Evolutionary conservation across 2,888 invertebrate genomes (phyloP), one percentile per base, ranked within the genome.

Genomic region (Lasioglossum lativentre): DNA sequence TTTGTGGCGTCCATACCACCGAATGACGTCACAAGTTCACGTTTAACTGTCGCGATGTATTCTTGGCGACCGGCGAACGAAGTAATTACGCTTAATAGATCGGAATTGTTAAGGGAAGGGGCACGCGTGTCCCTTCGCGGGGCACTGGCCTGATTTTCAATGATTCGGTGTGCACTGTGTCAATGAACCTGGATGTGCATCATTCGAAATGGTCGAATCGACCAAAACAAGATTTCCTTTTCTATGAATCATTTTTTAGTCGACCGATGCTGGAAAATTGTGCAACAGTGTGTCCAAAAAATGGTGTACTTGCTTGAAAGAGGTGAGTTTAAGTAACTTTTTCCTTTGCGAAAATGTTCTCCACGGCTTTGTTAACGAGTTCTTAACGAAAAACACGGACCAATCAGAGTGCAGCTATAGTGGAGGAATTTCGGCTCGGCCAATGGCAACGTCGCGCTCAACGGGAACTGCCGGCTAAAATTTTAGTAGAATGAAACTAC

Each of bases 141-240:
- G 87, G 78, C 86, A 86, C 74, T 86, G 87, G 83, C 86, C 81
- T 82, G 86, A 86, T 86, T 87, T 83, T 52, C 56, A 66, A 66
- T 38, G 56, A 63, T 63, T 63, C 30, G 63, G 63, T 63, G 63
- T 6, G 30, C 63, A 63, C 8, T 63, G 63, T 63, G 63, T 63
- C 63, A 34, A 63, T 34, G 63, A 63, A 63, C 63, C 63, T 63
- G 63, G 0, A 6, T 19, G 30, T 8, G 30, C 56, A 4, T n/a
- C 56, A 12, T 4, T n/a, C 0, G 0, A n/a, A 4, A n/a, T 23
- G 1, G 1, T 56, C 12, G 23, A 52, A 52, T 23, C 52, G 23
- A 10, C 23, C 10, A n/a, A 56, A 56, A n/a, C n/a, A 56, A n/a
- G 4, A 45, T 45, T 45, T 10, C 0, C 1, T n/a, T n/a, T n/a